Conservation (phyloP, 2,797 vertebrate genomes). For the Gadopsis bispinosus region DNA sequence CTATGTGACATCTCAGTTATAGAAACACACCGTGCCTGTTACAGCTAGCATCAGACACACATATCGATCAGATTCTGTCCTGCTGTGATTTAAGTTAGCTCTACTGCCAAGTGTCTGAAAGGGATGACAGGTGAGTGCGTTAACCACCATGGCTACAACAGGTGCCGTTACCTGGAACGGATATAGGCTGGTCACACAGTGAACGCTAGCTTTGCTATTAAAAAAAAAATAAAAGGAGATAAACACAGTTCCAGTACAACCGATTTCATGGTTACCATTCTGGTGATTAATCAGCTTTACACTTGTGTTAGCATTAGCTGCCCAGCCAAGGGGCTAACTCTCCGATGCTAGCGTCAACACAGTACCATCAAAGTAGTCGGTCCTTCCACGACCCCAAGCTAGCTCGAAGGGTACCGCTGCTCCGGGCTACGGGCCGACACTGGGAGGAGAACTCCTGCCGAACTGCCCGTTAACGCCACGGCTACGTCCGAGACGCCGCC, state of each 20-base stretch:
- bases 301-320: slow-evolving; percentile 16
- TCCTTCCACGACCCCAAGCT: slow-evolving; percentile 32
- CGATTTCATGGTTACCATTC: neutral
- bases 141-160: slow-evolving; percentile 22
- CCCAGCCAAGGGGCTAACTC: slow-evolving; percentile 48
- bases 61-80: too few relatives aligned
- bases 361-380: slow-evolving; percentile 51
- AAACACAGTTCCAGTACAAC: neutral
- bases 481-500: too few relatives aligned
- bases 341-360: slow-evolving; percentile 33
- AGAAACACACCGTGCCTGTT: neutral
- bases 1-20: neutral
- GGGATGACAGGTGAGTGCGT: neutral
- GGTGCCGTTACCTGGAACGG: slow-evolving; percentile 33
- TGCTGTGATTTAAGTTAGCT: neutral
- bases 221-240: neutral
- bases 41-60: neutral
- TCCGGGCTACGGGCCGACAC: neutral
- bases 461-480: neutral
- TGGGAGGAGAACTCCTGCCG: neutral
- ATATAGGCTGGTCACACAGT: neutral
- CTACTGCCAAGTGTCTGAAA: neutral
- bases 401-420: slow-evolving; percentile 20
- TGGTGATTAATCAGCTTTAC: neutral
- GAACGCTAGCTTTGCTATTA: neutral